phyloP scores from a whole-genome alignment of 92 coral and sea anemone species.

The Pocillopora meandrina region DNA sequence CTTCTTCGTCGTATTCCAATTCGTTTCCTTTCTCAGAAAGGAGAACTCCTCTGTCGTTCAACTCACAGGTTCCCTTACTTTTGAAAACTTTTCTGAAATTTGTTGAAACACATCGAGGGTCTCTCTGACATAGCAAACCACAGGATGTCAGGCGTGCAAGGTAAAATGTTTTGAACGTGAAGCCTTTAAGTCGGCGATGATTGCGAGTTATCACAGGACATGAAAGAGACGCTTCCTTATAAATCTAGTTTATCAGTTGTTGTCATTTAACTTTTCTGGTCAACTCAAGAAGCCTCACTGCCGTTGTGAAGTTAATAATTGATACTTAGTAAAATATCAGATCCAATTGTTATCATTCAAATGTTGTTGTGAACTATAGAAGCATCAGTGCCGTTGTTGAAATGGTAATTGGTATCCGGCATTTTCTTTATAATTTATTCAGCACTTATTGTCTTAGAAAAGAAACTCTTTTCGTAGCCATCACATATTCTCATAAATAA shows the following conservation, averaged over 20 bases:
- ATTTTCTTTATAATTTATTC: too few relatives aligned
- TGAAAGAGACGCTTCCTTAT: neutral
- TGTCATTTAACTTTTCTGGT: too few relatives aligned
- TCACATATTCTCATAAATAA: too few relatives aligned
- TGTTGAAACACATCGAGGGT: slow-evolving; percentile 19
- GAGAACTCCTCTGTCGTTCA: neutral
- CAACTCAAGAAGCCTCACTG: too few relatives aligned
- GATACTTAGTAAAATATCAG: too few relatives aligned
- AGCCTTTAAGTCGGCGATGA: slow-evolving; percentile 9
- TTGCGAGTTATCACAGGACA: slow-evolving; percentile 11
- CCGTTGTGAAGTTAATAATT: too few relatives aligned
- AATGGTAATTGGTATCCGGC: too few relatives aligned
- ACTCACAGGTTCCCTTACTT: slow-evolving; percentile 11
- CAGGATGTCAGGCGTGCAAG: neutral
- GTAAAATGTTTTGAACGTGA: slow-evolving; percentile 9
- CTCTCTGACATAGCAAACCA: slow-evolving; percentile 15
- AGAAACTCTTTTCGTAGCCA: too few relatives aligned
- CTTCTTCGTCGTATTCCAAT: slow-evolving; percentile 12
- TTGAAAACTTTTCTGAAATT: slow-evolving; percentile 8
- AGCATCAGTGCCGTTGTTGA: too few relatives aligned
- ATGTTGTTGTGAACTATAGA: too few relatives aligned
- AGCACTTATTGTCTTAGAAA: too few relatives aligned
- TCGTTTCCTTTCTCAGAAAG: neutral
- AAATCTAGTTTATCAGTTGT: neutral
- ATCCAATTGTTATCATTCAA: too few relatives aligned